Percentiles rank a stretch among this genome's conserved stretches.
Conservation (phyloP, 2,113 vertebrate genomes). For the Halichoerus grypus region DNA sequence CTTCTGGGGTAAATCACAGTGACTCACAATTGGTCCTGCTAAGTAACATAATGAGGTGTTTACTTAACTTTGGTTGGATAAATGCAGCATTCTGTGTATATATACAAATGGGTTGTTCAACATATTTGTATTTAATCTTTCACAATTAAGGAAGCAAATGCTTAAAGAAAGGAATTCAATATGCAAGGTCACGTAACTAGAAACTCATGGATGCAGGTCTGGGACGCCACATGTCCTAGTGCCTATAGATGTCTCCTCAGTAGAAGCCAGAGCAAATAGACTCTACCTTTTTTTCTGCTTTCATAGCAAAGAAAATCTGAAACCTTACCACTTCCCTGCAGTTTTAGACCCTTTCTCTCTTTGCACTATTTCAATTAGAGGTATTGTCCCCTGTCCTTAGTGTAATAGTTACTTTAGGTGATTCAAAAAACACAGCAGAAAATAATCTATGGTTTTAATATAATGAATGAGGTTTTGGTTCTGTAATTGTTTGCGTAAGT, state of each 20-base stretch:
- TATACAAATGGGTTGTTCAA: background rate
- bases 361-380: background rate
- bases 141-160: background rate
- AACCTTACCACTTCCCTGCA: background rate
- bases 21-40: background rate
- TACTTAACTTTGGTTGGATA: background rate
- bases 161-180: background rate
- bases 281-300: background rate
- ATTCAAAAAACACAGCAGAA: background rate
- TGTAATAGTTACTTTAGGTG: background rate
- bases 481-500: background rate
- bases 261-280: background rate
- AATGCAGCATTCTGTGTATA: background rate
- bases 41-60: background rate
- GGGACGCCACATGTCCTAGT: rapidly evolving
- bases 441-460: background rate
- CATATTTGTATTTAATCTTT: slow-evolving; percentile 6
- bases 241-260: background rate
- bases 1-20: background rate
- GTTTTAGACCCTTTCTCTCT: background rate
- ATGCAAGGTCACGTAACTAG: background rate
- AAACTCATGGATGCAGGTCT: too few relatives aligned
- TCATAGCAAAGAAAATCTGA: background rate
- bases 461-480: background rate
- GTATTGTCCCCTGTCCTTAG: background rate